phyloP scores from a whole-genome alignment of 2,888 invertebrate species.

The Flexamia atlantica region DNA sequence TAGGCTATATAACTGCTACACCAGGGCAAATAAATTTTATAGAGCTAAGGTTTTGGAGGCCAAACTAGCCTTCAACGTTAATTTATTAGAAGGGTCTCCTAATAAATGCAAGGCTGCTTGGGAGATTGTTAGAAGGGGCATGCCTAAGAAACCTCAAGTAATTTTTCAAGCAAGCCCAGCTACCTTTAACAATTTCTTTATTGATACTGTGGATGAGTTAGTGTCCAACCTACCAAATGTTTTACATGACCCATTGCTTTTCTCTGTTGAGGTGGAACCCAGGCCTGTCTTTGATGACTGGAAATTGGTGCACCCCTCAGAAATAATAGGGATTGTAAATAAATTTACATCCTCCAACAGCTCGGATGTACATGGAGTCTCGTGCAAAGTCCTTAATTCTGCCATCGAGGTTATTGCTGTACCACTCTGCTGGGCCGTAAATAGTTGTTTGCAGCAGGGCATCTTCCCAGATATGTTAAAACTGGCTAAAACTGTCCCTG shows the following conservation, averaged over 20 bases:
- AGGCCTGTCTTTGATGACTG: background rate
- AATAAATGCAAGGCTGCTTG: background rate
- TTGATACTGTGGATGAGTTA: background rate
- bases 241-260: background rate
- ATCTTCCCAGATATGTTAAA: slow-evolving; percentile 3
- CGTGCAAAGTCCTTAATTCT: background rate
- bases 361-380: background rate
- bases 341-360: slow-evolving; percentile 8
- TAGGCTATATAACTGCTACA: background rate
- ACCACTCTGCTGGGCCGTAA: background rate
- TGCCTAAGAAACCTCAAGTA: background rate
- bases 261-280: background rate
- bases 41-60: background rate
- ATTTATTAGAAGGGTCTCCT: background rate
- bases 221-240: background rate
- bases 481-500: background rate
- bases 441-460: background rate
- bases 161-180: background rate
- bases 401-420: background rate
- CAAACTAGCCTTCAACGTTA: background rate
- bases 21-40: background rate
- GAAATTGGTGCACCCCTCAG: background rate
- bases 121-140: background rate
- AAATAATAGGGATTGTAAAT: background rate
- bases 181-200: background rate